Evolutionary conservation across 2,888 invertebrate genomes (phyloP).

Genomic region (Erebia epiphron): DNA sequence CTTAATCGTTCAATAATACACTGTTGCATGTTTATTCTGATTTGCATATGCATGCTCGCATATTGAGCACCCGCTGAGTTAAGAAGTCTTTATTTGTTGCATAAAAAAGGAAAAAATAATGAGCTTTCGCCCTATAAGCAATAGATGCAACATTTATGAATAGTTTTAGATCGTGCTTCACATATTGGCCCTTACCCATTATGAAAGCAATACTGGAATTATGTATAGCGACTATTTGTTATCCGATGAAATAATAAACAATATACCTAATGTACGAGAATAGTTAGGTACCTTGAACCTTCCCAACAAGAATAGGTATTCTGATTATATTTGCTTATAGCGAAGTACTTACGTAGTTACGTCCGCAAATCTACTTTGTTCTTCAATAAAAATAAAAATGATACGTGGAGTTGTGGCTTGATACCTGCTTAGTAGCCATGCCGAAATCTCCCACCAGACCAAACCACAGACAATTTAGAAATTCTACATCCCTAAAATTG

Average conservation of each 20-base stretch:
- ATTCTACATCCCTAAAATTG: no score
- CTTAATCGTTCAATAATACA: conserved; percentile 75
- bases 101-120: conserved; percentile 19
- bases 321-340: not conserved
- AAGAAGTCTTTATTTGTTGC: conserved; percentile 29
- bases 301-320: not conserved
- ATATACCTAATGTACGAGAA: not conserved
- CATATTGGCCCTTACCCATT: conserved; percentile 10
- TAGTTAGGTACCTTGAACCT: not conserved
- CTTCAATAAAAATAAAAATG: no score
- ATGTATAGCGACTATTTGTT: conserved; percentile 2
- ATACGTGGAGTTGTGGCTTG: no score
- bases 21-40: conserved; percentile 59
- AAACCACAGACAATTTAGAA: no score
- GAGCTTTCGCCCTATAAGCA: conserved; percentile 20
- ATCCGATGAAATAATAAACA: not conserved
- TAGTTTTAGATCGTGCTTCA: conserved; percentile 26
- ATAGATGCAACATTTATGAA: conserved; percentile 26
- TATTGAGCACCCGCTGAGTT: conserved; percentile 33
- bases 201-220: conserved; percentile 14
- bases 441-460: no score
- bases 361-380: no score
- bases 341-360: no score
- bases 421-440: no score
- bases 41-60: conserved; percentile 43